Evolutionary conservation across 2,888 invertebrate genomes (phyloP), one percentile per base, ranked within the genome.

Genomic region (Phortica okadai): DNA sequence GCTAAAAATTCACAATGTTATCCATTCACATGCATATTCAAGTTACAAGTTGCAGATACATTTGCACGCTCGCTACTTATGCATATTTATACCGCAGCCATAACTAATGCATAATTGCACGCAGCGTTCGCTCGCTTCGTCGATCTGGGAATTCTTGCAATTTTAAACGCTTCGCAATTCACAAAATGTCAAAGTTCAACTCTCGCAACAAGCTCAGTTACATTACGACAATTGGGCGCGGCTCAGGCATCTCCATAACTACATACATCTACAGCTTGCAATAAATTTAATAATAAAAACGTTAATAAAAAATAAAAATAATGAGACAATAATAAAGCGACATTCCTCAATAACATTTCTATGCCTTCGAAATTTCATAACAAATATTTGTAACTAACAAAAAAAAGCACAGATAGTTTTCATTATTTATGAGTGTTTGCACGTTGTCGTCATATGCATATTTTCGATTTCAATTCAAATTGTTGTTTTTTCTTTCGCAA

Each of bases 81-180:
- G 82, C 84, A 83, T 74, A 69, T 74, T 74, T 74, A 67, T 67
- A 74, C 42, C 54, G 41, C 42, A 79, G 80, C 84, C 83, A 85
- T 84, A 87, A 87, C 88, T 85, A 85, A 85, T 85, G 86, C 83
- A 83, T 87, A 84, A 87, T 86, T 80, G 78, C 84, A 84, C 73
- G 69, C 76, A 45, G 66, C 66, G 77, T 62, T 59, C 73, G 75
- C 16, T 16, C 33, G 16, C 45, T 42, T 45, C 16, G 73, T 59
- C 16, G 16, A 7, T 11, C 42, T 58, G 62, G 62, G 72, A 72
- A 73, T 62, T 73, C 44, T 33, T 21, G 16, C 62, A 10, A 62
- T 25, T 62, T 11, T 62, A 25, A 25, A 7, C 25, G 62, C 25
- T 62, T n/a, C 25, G 33, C 50, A 25, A 10, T 16, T 2, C 44